phyloP scores from a whole-genome alignment of 2,888 invertebrate species.

The Bombyx huttoni region DNA sequence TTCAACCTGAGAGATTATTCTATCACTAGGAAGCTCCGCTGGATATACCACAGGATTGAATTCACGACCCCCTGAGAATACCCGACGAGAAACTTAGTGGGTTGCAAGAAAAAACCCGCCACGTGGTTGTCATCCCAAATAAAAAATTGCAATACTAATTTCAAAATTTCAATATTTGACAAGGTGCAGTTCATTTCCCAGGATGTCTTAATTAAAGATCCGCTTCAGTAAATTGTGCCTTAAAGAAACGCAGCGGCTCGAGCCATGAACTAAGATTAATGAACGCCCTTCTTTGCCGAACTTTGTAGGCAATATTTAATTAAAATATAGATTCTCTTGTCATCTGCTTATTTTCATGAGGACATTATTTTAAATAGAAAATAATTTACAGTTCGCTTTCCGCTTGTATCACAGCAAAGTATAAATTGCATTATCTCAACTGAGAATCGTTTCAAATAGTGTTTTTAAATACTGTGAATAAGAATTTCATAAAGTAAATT shows the following conservation, averaged over 20 bases:
- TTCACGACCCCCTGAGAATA: too few relatives aligned
- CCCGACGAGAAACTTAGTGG: too few relatives aligned
- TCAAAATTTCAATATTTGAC: slow-evolving; percentile 45
- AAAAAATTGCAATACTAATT: slow-evolving; percentile 19
- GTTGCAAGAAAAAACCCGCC: too few relatives aligned
- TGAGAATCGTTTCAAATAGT: background rate
- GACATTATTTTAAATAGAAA: background rate
- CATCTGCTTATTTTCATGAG: background rate
- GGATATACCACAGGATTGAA: too few relatives aligned
- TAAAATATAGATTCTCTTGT: background rate
- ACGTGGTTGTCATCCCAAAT: background rate
- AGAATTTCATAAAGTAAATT: too few relatives aligned
- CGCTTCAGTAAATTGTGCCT: slow-evolving; percentile 34
- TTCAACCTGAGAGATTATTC: too few relatives aligned
- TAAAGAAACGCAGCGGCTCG: slow-evolving; percentile 45
- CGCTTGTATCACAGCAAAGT: background rate
- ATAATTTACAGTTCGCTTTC: background rate
- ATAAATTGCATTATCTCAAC: background rate
- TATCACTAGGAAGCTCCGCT: too few relatives aligned
- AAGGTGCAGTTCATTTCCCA: slow-evolving; percentile 51
- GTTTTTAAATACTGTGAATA: too few relatives aligned
- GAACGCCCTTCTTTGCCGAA: slow-evolving; percentile 43
- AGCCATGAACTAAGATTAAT: slow-evolving; percentile 62
- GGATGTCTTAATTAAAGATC: slow-evolving; percentile 62
- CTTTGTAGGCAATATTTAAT: slow-evolving; percentile 36